Evolutionary conservation across 2,113 vertebrate genomes (phyloP), one percentile per base, ranked within the genome.

Genomic region (Triplophysa siluroides): DNA sequence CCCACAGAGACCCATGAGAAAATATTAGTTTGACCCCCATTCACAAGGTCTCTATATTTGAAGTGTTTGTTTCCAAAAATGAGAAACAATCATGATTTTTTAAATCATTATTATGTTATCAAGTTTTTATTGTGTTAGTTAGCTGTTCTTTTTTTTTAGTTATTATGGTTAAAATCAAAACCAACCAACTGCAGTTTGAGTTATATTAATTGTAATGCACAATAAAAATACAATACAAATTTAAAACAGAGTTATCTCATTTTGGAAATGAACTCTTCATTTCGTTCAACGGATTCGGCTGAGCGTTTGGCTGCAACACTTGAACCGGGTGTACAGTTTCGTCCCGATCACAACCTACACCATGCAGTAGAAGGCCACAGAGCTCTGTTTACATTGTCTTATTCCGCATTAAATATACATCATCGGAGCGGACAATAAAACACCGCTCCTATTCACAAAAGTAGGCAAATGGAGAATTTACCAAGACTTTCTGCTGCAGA

Each of bases 351-450:
- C 11, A 0, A 58, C 54, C 19, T n/a, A 19, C 54, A 1, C 54
- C 16, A 21, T 4, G 47, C 74, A 76, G 43, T 38, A 14, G 62
- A 52, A 65, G 75, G 62, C 75, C 45, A 77, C 61, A 65, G 75
- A 65, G 75, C 75, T 77, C 75, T 21, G 75, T 54, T 77, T 77
- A 77, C 75, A 66, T 77, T 8, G 45, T 23, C 75, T 66, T 65
- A 66, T 77, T 65, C 45, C 75, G 66, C 61, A 77, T 76, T 76
- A 64, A 76, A 76, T 64, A 76, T 76, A 38, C 3, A 76, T 65
- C 21, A 43, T 52, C 74, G n/a, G 45, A 63, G 41, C n/a, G 54
- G 54, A 58, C 54, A 58, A 58, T 56, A 56, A 56, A 56, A 54
- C 3, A 56, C n/a, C 14, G 2, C 4, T 56, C 7, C 52, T 56